phyloP scores from a whole-genome alignment of 2,113 vertebrate genomes.

The Zingel zingel region DNA sequence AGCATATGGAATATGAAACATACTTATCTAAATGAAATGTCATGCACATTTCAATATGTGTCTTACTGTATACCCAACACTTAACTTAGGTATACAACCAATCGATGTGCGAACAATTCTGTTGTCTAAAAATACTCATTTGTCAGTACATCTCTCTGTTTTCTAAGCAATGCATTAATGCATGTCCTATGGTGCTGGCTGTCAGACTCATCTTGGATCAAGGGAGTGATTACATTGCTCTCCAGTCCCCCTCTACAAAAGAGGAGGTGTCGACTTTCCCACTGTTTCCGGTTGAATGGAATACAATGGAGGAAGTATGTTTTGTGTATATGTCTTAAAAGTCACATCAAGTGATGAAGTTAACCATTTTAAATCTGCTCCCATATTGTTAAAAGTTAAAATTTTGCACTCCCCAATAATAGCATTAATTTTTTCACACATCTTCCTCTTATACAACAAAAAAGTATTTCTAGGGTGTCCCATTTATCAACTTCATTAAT shows the following conservation, averaged over 20 bases:
- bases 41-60: background rate
- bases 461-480: background rate
- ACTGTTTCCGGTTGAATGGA: conserved; percentile 17
- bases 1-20: background rate
- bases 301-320: background rate
- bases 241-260: conserved; percentile 14
- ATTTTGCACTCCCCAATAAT: background rate
- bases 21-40: background rate
- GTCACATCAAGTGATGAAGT: background rate
- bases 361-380: background rate
- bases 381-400: background rate
- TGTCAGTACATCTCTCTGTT: conserved; percentile 29
- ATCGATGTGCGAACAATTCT: background rate
- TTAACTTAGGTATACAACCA: background rate
- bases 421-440: background rate
- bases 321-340: conserved; percentile 6
- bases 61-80: background rate
- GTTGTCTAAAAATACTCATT: background rate
- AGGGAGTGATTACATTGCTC: background rate
- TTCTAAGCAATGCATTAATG: conserved; percentile 43
- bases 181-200: conserved; percentile 2
- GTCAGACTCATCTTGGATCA: conserved; percentile 38
- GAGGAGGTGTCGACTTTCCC: background rate
- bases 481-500: background rate
- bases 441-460: background rate